These are phyloP conservation scores for Siderastrea radians DNA, from an alignment of 92 coral and sea anemone genomes.

Conservation along the genomic window DNA sequence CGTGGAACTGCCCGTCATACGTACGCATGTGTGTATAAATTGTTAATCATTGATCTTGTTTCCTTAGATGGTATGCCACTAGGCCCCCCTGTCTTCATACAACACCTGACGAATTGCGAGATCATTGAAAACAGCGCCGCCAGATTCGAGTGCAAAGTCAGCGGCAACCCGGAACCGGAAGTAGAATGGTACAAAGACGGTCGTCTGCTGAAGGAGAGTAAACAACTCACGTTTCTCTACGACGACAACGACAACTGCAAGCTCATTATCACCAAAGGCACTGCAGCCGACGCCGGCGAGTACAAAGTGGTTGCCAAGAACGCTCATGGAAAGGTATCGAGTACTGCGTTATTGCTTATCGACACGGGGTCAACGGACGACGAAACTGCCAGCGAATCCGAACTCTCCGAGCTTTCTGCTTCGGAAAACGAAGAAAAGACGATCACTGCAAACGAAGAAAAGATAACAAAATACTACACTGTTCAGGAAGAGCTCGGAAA, in stretches of 20 bases:
- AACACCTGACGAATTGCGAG: constrained; percentile 92
- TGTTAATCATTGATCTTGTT: constrained; percentile 57
- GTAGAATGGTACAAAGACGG: constrained; percentile 97
- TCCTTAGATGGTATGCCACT: constrained; percentile 93
- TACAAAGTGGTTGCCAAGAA: constrained; percentile 96
- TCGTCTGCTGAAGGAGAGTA: constrained; percentile 87
- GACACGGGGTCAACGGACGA: constrained; percentile 81
- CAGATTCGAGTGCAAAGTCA: constrained; percentile 95
- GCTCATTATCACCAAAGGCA: constrained; percentile 94
- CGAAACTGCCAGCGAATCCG: constrained; percentile 83
- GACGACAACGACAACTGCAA: constrained; percentile 95
- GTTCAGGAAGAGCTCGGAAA: constrained; percentile 96
- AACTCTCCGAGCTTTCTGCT: constrained; percentile 80
- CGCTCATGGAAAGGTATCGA: constrained; percentile 88
- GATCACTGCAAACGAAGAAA: constrained; percentile 71
- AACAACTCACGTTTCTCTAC: constrained; percentile 97
- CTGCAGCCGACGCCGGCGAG: constrained; percentile 94
- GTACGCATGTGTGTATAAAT: constrained; percentile 41
- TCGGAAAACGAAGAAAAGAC: constrained; percentile 72
- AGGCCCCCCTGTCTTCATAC: constrained; percentile 96
- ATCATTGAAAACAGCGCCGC: constrained; percentile 97
- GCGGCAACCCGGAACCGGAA: constrained; percentile 95
- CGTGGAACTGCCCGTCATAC: constrained; percentile 39
- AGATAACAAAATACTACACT: constrained; percentile 83
- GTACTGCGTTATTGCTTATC: constrained; percentile 85